These are phyloP conservation scores for Coelopa pilipes DNA, from an alignment of 2,888 invertebrate genomes.

Conservation along the genomic window DNA sequence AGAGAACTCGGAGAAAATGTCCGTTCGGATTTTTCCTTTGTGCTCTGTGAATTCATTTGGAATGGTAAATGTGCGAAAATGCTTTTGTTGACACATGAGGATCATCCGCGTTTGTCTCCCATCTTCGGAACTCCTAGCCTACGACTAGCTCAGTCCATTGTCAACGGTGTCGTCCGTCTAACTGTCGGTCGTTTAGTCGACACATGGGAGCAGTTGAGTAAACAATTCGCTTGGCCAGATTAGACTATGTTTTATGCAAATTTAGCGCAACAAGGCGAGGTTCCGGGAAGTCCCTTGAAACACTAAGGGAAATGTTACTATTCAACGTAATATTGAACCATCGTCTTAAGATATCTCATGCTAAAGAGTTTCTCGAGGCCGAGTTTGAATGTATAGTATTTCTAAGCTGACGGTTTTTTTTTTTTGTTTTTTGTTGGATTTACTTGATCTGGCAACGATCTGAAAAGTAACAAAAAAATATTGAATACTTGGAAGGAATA, in stretches of 20 bases:
- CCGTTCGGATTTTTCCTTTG: not conserved
- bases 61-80: slow-evolving; percentile 46
- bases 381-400: too few species aligned
- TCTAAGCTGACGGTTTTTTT: too few species aligned
- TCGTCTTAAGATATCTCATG: too few species aligned
- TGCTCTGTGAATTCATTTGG: slow-evolving; percentile 28
- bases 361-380: too few species aligned
- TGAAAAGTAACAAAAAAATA: too few species aligned
- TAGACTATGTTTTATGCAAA: slow-evolving; percentile 24
- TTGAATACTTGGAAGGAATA: too few species aligned
- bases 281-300: not conserved
- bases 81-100: slow-evolving; percentile 43
- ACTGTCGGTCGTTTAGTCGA: not conserved
- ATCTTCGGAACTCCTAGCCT: not conserved
- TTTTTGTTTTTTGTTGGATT: too few species aligned
- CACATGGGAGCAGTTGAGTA: slow-evolving; percentile 22
- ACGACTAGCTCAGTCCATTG: too few species aligned
- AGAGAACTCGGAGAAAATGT: not conserved
- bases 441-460: too few species aligned
- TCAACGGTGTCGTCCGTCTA: not conserved
- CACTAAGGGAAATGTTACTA: too few species aligned
- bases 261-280: not conserved
- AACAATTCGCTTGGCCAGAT: not conserved
- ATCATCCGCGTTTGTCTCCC: slow-evolving; percentile 39
- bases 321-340: too few species aligned